These are phyloP conservation scores for Ploceus nigricollis DNA, from an alignment of 2,113 vertebrate species.

Conservation along the genomic window DNA sequence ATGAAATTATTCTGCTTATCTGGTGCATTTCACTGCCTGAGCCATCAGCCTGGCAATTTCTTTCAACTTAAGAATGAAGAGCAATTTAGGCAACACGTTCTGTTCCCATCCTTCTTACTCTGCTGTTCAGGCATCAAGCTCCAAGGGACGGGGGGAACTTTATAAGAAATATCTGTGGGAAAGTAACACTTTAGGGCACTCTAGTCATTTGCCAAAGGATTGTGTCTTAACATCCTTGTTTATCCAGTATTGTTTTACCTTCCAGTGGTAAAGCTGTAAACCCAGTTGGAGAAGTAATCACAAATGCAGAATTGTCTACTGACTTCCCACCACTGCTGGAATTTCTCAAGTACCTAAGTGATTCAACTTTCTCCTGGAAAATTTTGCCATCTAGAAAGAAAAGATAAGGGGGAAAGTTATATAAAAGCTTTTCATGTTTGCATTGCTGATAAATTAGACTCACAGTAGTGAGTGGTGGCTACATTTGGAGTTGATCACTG, in stretches of 20 bases:
- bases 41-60: background rate
- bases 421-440: background rate
- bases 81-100: background rate
- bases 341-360: conserved; percentile 85
- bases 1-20: background rate
- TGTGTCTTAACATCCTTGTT: background rate
- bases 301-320: conserved; percentile 76
- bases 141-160: background rate
- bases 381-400: conserved; percentile 87
- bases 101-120: background rate
- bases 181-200: background rate
- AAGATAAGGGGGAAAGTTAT: background rate
- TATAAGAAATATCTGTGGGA: background rate
- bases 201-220: background rate
- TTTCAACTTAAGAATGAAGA: background rate
- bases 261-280: conserved; percentile 76
- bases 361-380: conserved; percentile 94
- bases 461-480: background rate
- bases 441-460: background rate
- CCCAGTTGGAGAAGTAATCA: conserved; percentile 78
- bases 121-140: background rate
- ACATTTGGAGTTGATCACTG: background rate
- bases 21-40: background rate
- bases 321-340: conserved; percentile 84
- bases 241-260: conserved; percentile 71